A percentile compares a stretch with the other conserved stretches of the same genome.
These are phyloP conservation scores for Amyelois transitella DNA, from an alignment of 1,140 invertebrate species.

Conservation along the genomic window DNA sequence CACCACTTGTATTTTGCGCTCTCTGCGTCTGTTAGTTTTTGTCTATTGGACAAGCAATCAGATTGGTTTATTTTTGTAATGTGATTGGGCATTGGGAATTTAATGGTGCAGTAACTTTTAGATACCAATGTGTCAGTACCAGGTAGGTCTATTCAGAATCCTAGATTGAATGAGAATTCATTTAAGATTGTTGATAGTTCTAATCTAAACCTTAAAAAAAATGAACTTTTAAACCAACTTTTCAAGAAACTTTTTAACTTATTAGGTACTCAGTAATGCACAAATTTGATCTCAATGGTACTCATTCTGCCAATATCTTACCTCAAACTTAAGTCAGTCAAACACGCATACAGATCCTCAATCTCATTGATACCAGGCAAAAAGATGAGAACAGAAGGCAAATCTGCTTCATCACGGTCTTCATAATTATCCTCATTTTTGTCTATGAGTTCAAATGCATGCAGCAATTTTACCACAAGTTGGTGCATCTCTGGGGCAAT, in stretches of 20 bases:
- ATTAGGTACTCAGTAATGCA: neutral
- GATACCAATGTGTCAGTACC: too few relatives aligned
- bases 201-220: too few relatives aligned
- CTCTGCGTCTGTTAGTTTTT: constrained; percentile 28
- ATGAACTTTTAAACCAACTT: too few relatives aligned
- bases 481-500: constrained; percentile 73
- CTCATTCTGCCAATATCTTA: too few relatives aligned
- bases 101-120: too few relatives aligned
- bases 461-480: constrained; percentile 79
- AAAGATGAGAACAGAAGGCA: constrained; percentile 88
- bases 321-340: constrained; percentile 43
- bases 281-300: too few relatives aligned
- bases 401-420: constrained; percentile 36
- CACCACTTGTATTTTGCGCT: constrained; percentile 52
- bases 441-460: constrained; percentile 84
- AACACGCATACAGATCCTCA: constrained; percentile 75
- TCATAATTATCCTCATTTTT: constrained; percentile 47
- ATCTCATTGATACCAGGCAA: constrained; percentile 91
- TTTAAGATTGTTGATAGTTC: too few relatives aligned
- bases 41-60: constrained; percentile 20
- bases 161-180: too few relatives aligned
- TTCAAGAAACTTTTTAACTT: too few relatives aligned
- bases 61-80: too few relatives aligned
- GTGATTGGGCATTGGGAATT: too few relatives aligned
- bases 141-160: too few relatives aligned